Evolutionary conservation across 2,888 invertebrate species (phyloP).

Genomic region (Spodoptera picta): DNA sequence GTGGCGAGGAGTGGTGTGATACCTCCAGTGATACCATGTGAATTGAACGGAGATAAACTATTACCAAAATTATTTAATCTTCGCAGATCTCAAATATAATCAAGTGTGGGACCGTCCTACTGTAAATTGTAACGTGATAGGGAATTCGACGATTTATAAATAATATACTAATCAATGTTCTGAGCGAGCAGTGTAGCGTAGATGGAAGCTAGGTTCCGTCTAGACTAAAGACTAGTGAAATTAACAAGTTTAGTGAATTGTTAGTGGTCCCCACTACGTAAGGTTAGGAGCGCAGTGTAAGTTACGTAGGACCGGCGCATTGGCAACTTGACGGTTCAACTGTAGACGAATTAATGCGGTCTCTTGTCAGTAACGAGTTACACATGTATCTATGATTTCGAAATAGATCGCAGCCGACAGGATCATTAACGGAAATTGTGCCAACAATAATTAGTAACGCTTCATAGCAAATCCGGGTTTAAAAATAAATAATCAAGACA

Average conservation of each 20-base stretch:
- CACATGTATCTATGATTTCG: slow-evolving; percentile 69
- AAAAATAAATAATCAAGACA: slow-evolving; percentile 27
- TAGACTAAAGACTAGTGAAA: slow-evolving; percentile 82
- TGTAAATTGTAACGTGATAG: slow-evolving; percentile 83
- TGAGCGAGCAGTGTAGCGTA: slow-evolving; percentile 61
- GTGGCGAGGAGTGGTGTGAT: slow-evolving; percentile 62
- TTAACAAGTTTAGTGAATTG: slow-evolving; percentile 80
- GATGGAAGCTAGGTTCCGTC: slow-evolving; percentile 76
- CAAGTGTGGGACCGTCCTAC: slow-evolving; percentile 88
- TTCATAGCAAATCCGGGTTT: slow-evolving; percentile 33
- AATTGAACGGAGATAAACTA: slow-evolving; percentile 72
- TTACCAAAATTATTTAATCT: slow-evolving; percentile 76
- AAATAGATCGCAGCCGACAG: slow-evolving; percentile 66
- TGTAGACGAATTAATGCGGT: slow-evolving; percentile 21
- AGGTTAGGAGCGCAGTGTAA: slow-evolving; percentile 70
- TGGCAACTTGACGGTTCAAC: slow-evolving; percentile 71
- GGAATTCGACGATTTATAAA: slow-evolving; percentile 75
- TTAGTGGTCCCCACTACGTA: slow-evolving; percentile 76
- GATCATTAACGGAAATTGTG: slow-evolving; percentile 76
- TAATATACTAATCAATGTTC: slow-evolving; percentile 62
- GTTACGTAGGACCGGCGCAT: slow-evolving; percentile 74
- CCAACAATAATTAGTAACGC: slow-evolving; percentile 70
- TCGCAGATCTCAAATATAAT: slow-evolving; percentile 83
- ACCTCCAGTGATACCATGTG: slow-evolving; percentile 77
- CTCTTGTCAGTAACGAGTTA: slow-evolving; percentile 62